Conservation (phyloP, 2,888 invertebrate species). For the Pollenia labialis region DNA sequence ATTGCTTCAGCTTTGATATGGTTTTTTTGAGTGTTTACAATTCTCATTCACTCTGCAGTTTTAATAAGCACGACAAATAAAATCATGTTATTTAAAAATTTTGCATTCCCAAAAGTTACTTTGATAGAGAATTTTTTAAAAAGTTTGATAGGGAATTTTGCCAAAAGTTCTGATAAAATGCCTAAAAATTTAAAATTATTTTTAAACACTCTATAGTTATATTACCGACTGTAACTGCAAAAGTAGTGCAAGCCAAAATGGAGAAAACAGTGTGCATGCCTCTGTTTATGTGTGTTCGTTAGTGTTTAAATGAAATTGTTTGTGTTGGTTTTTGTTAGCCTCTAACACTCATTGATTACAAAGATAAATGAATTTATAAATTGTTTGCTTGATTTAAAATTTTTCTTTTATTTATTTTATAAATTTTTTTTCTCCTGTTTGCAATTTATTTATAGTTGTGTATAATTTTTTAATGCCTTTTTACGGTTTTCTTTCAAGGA, state of each 20-base stretch:
- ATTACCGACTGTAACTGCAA: background rate
- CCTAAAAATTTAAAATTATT: too few species aligned
- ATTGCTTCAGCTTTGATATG: too few species aligned
- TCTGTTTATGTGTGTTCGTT: slow-evolving; percentile 9
- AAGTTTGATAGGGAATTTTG: too few species aligned
- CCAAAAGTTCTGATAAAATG: too few species aligned
- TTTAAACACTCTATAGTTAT: background rate
- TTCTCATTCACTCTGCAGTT: too few species aligned
- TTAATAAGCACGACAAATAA: too few species aligned
- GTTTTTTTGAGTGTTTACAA: too few species aligned
- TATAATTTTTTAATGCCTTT: slow-evolving; percentile 40
- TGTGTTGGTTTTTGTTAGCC: background rate
- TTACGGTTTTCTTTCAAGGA: slow-evolving; percentile 72
- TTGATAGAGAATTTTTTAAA: too few species aligned
- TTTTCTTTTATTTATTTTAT: slow-evolving; percentile 20
- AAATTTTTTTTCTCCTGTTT: background rate
- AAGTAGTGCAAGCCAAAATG: background rate
- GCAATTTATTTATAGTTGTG: slow-evolving; percentile 46
- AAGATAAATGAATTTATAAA: slow-evolving; percentile 64
- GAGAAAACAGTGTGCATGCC: background rate
- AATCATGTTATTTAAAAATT: too few species aligned
- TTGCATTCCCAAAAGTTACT: too few species aligned
- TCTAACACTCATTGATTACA: slow-evolving; percentile 37
- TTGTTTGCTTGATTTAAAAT: slow-evolving; percentile 33
- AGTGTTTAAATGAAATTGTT: background rate